Conservation (phyloP, 2,797 vertebrate genomes). For the Podargus strigoides region DNA sequence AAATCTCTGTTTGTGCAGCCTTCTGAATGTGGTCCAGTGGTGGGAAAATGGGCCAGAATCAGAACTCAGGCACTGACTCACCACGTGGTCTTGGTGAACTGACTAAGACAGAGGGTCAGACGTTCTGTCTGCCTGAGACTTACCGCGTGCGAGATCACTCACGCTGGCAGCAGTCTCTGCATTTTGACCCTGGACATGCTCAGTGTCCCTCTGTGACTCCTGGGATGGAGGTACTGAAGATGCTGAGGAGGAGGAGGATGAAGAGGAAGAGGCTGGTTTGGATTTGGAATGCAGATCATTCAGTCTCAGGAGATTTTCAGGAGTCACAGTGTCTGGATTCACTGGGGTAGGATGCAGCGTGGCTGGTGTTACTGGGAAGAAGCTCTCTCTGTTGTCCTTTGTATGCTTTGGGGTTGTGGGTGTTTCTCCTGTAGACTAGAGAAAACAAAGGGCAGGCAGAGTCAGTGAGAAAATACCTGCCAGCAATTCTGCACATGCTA, state of each 20-base stretch:
- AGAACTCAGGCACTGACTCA: background rate
- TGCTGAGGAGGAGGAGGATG: constrained; percentile 62
- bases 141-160: constrained; percentile 74
- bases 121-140: background rate
- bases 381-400: constrained; percentile 88
- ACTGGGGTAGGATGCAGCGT: constrained; percentile 56
- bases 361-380: constrained; percentile 81
- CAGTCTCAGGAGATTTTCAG: constrained; percentile 61
- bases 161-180: constrained; percentile 67
- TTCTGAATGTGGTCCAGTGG: background rate
- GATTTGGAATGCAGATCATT: constrained; percentile 77
- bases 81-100: accelerated
- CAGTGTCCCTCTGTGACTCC: constrained; percentile 59
- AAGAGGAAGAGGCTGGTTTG: constrained; percentile 70
- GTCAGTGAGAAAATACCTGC: background rate
- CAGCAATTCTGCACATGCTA: background rate
- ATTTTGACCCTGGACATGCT: constrained; percentile 57
- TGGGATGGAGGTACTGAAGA: constrained; percentile 55
- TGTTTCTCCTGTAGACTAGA: constrained; percentile 82
- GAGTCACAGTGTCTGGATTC: constrained; percentile 60
- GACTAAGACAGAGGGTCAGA: background rate
- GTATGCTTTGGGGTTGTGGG: constrained; percentile 90
- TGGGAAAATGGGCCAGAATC: background rate
- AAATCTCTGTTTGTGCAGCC: background rate
- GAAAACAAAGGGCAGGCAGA: constrained; percentile 11